phyloP scores from a whole-genome alignment of 1,140 invertebrate genomes.

The Drosophila grimshawi region DNA sequence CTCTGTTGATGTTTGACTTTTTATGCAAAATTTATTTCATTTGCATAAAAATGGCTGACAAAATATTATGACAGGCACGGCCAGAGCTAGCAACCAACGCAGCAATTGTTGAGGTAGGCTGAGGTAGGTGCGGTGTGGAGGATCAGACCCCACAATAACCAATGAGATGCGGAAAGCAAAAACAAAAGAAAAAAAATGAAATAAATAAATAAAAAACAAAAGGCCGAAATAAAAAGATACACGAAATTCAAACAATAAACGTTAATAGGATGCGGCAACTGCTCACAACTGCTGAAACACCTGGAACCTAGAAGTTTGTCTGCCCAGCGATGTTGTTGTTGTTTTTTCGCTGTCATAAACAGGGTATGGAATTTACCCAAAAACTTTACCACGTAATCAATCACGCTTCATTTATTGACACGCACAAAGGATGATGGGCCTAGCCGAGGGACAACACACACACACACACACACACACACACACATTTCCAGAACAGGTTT shows the following conservation, averaged over 20 bases:
- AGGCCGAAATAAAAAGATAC: constrained; percentile 48
- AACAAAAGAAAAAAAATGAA: not conserved
- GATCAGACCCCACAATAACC: constrained; percentile 32
- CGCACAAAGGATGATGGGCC: constrained; percentile 65
- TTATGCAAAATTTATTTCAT: constrained; percentile 83
- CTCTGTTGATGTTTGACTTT: constrained; percentile 82
- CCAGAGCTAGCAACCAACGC: not conserved
- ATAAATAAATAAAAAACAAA: constrained; percentile 5
- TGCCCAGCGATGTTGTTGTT: constrained; percentile 10
- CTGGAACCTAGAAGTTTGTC: constrained; percentile 30
- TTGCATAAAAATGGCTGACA: constrained; percentile 83
- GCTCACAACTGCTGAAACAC: constrained; percentile 31
- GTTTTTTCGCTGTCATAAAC: constrained; percentile 53
- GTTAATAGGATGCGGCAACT: constrained; percentile 45
- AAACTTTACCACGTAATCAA: constrained; percentile 79
- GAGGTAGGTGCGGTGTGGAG: not conserved
- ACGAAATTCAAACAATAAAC: constrained; percentile 75
- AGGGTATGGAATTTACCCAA: constrained; percentile 58
- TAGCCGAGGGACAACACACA: constrained; percentile 27
- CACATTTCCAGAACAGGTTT: not conserved
- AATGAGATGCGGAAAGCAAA: constrained; percentile 18
- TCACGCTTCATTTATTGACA: constrained; percentile 82
- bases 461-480: not conserved
- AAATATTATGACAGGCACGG: constrained; percentile 71
- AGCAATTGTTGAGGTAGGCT: not conserved